phyloP scores from a whole-genome alignment of 2,888 invertebrate genomes.

The Lysandra coridon region DNA sequence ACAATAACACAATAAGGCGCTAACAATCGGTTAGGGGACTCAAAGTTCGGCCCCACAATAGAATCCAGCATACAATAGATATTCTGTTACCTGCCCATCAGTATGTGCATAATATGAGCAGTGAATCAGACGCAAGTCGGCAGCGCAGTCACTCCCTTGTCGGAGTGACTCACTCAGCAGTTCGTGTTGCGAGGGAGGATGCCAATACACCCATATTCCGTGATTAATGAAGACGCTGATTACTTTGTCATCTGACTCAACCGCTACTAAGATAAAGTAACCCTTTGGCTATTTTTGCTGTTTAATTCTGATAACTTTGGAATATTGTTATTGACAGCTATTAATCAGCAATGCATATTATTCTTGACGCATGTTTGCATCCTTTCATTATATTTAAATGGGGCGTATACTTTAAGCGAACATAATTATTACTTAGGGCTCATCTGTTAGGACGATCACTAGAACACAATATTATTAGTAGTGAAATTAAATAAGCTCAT shows the following conservation, averaged over 20 bases:
- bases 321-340: conserved; percentile 3
- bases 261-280: conserved; percentile 42
- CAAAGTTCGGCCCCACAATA: conserved; percentile 74
- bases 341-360: not conserved
- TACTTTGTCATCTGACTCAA: conserved; percentile 49
- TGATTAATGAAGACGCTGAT: conserved; percentile 59
- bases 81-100: conserved; percentile 75
- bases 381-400: conserved; percentile 3
- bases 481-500: not conserved
- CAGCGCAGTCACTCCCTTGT: conserved; percentile 51
- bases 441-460: not conserved
- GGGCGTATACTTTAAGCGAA: not conserved
- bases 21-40: conserved; percentile 71
- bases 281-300: not conserved
- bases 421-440: not conserved
- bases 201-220: conserved; percentile 59
- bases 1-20: conserved; percentile 68
- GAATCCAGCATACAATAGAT: conserved; percentile 73
- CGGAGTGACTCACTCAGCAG: conserved; percentile 47
- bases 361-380: not conserved
- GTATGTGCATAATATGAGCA: conserved; percentile 73
- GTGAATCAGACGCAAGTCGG: conserved; percentile 52
- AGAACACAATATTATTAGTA: not conserved
- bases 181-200: conserved; percentile 44
- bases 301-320: conserved; percentile 11